Percentiles rank a stretch among this genome's conserved stretches.
Evolutionary conservation across 2,888 invertebrate species (phyloP).

Genomic region (Chorisops tibialis): DNA sequence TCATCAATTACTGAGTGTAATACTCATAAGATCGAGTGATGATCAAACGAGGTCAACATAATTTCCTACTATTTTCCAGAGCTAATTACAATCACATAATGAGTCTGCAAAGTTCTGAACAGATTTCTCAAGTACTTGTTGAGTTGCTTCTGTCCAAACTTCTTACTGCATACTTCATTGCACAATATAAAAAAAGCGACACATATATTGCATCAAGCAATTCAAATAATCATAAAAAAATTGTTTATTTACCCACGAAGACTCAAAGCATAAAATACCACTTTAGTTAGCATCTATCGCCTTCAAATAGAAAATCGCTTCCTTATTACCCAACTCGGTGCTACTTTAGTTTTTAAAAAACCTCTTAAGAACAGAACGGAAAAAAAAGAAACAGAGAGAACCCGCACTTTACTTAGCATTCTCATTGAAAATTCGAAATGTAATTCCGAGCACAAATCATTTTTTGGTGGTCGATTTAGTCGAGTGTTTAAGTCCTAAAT

Average conservation of each 20-base stretch:
- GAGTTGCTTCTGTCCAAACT: too few species aligned
- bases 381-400: background rate
- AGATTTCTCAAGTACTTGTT: too few species aligned
- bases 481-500: slow-evolving; percentile 7
- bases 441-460: background rate
- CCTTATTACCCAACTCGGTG: background rate
- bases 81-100: too few species aligned
- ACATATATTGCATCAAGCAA: background rate
- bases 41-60: too few species aligned
- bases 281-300: background rate
- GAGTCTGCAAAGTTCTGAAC: too few species aligned
- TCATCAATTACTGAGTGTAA: too few species aligned
- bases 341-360: background rate
- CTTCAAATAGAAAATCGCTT: background rate
- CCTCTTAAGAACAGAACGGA: background rate
- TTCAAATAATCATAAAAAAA: background rate
- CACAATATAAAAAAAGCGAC: background rate
- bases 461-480: slow-evolving; percentile 16
- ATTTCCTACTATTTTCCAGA: too few species aligned
- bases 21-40: too few species aligned
- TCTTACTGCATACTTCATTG: too few species aligned
- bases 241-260: background rate
- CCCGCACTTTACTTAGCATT: background rate
- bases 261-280: background rate
- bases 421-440: background rate